Conservation (phyloP, 1,140 invertebrate genomes). For the Tetramorium simillimum region DNA sequence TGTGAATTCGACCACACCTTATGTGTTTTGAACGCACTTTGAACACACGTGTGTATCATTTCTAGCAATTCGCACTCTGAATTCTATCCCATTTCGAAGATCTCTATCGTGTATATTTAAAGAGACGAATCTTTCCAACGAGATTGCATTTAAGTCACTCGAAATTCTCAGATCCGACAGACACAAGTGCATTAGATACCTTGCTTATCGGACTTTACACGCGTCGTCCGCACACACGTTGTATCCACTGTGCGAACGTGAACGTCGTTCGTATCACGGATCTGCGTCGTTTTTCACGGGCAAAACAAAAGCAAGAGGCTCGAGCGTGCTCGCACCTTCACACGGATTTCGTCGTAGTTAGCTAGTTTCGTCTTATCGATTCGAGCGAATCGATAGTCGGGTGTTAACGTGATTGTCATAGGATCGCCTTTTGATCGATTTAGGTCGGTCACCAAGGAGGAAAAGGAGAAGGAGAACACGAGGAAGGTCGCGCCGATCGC, state of each 20-base stretch:
- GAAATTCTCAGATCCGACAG: neutral
- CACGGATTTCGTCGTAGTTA: slow-evolving; percentile 74
- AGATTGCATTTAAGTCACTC: neutral
- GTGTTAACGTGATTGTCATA: slow-evolving; percentile 11
- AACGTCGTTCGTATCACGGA: neutral
- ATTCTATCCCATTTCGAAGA: neutral
- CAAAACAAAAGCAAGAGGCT: neutral
- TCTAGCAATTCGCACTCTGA: neutral
- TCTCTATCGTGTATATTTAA: neutral
- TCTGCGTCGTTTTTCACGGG: neutral
- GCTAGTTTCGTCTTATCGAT: slow-evolving; percentile 58
- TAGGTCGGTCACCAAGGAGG: slow-evolving; percentile 93
- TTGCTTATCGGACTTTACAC: neutral
- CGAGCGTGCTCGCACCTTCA: slow-evolving; percentile 62
- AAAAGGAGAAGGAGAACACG: slow-evolving; percentile 94
- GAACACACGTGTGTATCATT: neutral
- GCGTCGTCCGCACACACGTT: neutral
- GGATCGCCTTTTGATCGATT: slow-evolving; percentile 22
- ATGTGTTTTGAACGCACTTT: slow-evolving; percentile 7
- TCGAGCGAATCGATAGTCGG: slow-evolving; percentile 20
- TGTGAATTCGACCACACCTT: neutral
- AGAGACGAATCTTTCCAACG: neutral
- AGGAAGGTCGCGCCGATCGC: slow-evolving; percentile 87
- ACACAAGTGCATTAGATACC: neutral
- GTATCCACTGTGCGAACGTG: neutral